Conservation (phyloP, 1,140 invertebrate genomes). For the Drosophila mojavensis region DNA sequence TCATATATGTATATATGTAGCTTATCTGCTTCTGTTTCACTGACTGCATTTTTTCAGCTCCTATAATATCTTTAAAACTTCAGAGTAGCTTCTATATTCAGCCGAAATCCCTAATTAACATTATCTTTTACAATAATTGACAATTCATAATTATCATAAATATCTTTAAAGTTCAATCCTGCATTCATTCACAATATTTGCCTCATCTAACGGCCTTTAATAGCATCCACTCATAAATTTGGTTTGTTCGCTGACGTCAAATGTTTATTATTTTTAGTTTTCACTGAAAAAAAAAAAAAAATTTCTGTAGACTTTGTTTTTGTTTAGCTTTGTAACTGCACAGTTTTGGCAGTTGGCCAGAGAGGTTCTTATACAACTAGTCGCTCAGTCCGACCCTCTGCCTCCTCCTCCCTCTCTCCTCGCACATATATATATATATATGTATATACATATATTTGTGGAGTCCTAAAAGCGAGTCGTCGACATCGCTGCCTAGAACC, state of each 20-base stretch:
- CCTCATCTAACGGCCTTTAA: slow-evolving; percentile 7
- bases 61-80: no score
- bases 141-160: no score
- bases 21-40: no score
- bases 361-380: slow-evolving; percentile 37
- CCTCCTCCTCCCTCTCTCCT: not conserved
- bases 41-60: no score
- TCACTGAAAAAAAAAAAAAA: slow-evolving; percentile 7
- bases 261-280: slow-evolving; percentile 58
- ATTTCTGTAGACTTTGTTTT: slow-evolving; percentile 54
- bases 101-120: no score
- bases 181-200: no score
- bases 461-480: slow-evolving; percentile 42
- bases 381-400: not conserved
- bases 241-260: slow-evolving; percentile 37
- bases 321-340: slow-evolving; percentile 14
- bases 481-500: slow-evolving; percentile 46
- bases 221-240: slow-evolving; percentile 33
- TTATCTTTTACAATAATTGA: no score
- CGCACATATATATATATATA: slow-evolving; percentile 6
- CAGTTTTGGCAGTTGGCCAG: slow-evolving; percentile 62
- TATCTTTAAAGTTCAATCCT: no score
- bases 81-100: no score
- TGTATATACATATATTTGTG: slow-evolving; percentile 10
- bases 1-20: no score